Evolutionary conservation across 1,140 invertebrate species (phyloP), one percentile per base, ranked within the genome.

Genomic region (Lepidurus arcticus): DNA sequence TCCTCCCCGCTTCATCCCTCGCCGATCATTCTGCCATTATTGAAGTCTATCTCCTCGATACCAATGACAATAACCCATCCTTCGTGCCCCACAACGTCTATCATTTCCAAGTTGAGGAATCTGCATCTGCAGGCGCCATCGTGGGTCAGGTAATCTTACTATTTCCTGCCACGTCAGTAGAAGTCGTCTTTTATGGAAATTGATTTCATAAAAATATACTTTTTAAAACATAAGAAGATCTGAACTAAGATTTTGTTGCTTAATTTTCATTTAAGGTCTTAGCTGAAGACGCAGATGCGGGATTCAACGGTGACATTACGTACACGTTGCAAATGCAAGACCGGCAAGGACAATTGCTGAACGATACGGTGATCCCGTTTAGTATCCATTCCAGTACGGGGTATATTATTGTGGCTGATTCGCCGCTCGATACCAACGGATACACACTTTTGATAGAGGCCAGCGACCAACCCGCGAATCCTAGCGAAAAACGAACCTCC

Each of bases 31-130:
- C 87, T 43, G 92, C 93, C 0, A 88, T 88, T n/a, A 91, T 94
- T 1, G 91, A 93, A 85, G 91, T 94, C 0, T 92, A 92, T 0
- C 83, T 95, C 24, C 85, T 95, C 1, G 94, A 95, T 83, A 92
- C 92, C 9, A 95, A 95, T 84, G 93, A 95, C 79, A 95, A 95
- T 82, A 94, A 93, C 82, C 93, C 93, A 0, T 90, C 89, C 9
- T 95, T 95, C 82, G 87, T 93, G 13, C 92, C 93, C 1, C 91
- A 89, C 73, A 94, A 94, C 84, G 84, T 94, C 0, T 95, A 94
- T 82, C 90, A 92, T 79, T 91, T 95, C 79, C 87, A 89, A 44
- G 87, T 93, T 0, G 88, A 88, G 73, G 90, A 89, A 16, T 90
- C 92, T 78, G 88, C 89, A 1, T 87, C 89, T 79, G 83, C 90